Base-by-base conservation (phyloP, 2,797 vertebrate species). In the Cossypha heuglini region DNA sequence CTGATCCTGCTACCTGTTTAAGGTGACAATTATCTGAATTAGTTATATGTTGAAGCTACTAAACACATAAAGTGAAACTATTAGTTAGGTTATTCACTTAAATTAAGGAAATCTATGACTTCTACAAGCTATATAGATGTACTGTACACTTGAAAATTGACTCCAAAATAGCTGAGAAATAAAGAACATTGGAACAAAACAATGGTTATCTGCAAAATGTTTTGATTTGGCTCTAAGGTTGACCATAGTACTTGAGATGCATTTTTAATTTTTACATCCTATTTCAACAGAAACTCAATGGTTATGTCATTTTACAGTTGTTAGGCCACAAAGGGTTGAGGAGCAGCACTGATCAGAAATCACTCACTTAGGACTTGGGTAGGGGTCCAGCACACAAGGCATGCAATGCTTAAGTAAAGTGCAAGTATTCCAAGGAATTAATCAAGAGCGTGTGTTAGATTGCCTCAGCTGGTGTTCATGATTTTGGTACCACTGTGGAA, bases 371-470 rank as follows among this genome's bases (percentile, higher is more conserved):
- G 22, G 38, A 45, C 29, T 40, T 8, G 3, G 8, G 43, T 24
- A 64, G 22, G 43, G 10, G 10, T 48, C 45, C 43, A 45, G 7
- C 45, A 37, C 19, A 18, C 8, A 40, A 51, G 16, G 37, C 20
- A 38, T 49, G 26, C n/a, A 24, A 16, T 19, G 22, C 29, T 62
- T 80, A 52, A 79, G 33, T 76, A 57, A 81, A 6, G 10, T 40
- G 45, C 33, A 69, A 37, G 25, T 55, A 45, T 74, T 64, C 33
- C 24, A 48, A 74, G 40, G 57, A 84, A 26, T 26, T 63, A 67
- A 67, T 35, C 0, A 5, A 58, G 37, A 62, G 26, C 0, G 0
- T 1, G 0, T 42, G 26, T 71, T 84, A 51, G 28, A 31, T 26
- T 73, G 33, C 29, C 38, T 62, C 52, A 63, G 4, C 37, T 55